These are phyloP conservation scores for Cheilosia soror DNA, from an alignment of 2,888 invertebrate species.

Conservation along the genomic window DNA sequence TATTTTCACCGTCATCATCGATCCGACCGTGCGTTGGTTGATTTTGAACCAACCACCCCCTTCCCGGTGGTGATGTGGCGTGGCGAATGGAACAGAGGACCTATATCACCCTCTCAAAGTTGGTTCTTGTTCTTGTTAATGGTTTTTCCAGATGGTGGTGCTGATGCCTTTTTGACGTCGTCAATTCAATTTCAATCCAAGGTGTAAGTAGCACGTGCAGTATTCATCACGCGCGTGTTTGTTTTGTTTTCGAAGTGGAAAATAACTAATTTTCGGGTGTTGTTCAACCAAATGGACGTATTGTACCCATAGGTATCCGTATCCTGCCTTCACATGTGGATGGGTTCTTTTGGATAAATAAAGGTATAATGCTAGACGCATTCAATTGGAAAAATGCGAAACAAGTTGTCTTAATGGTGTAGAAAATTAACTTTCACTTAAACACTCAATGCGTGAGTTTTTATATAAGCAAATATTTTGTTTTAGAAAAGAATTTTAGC, in stretches of 20 bases:
- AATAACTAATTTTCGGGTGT: conserved; percentile 53
- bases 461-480: no score
- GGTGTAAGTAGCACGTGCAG: conserved; percentile 51
- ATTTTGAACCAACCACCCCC: no score
- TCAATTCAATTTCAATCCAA: conserved; percentile 58
- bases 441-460: not conserved
- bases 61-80: not conserved
- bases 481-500: no score
- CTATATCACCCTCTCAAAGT: conserved; percentile 25
- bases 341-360: conserved; percentile 6
- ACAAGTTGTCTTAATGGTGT: conserved; percentile 16
- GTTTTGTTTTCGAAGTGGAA: conserved; percentile 55
- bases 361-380: not conserved
- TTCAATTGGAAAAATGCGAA: conserved; percentile 4
- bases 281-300: conserved; percentile 29
- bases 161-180: conserved; percentile 63
- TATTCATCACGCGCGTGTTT: conserved; percentile 59
- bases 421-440: not conserved
- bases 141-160: conserved; percentile 59
- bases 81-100: conserved; percentile 12
- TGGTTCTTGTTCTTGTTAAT: conserved; percentile 55
- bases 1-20: not conserved
- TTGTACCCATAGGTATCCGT: not conserved
- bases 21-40: no score
- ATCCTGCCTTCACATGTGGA: not conserved